Evolutionary conservation across 2,888 invertebrate genomes (phyloP), one percentile per base, ranked within the genome.

Genomic region (Idaea biselata): DNA sequence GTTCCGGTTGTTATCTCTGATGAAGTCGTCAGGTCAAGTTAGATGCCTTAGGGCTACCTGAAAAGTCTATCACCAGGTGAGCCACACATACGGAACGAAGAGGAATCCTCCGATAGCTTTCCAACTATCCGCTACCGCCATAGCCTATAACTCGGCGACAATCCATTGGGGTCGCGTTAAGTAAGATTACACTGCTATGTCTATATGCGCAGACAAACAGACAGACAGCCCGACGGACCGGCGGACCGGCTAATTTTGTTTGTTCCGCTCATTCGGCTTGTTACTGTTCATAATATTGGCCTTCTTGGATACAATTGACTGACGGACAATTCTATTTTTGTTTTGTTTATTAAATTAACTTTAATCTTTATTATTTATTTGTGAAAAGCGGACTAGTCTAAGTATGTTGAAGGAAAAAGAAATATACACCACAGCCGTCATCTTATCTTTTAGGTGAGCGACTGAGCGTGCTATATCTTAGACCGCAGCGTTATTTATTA

Each of bases 181-280:
- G 82, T 79, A 84, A 85, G 80, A 83, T 84, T 80, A 84, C 82
- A 80, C 79, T 80, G 74, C 77, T 77, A 76, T 77, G 80, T 82
- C 77, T 82, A 83, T 78, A 82, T 75, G 76, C 77, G 73, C 76
- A 71, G 69, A 76, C 84, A 86, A 83, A 86, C 82, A 82, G 65
- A 73, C 80, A 75, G 79, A 78, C 81, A 79, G 75, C 75, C 68
- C 73, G 75, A 71, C 74, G 76, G 73, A 74, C 73, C 78, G 71
- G 82, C 74, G 76, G 73, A 74, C 73, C 78, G 71, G 82, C 83
- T 87, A 85, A 87, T 86, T 84, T 81, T 86, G 79, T 88, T 87
- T 85, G 86, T 87, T 87, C 87, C 87, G 82, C 74, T 76, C 68
- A 72, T 76, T 78, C 70, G 68, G 66, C 73, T 76, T 69, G 71